These are phyloP conservation scores for Leptobrachium ailaonicum DNA, from an alignment of 2,113 vertebrate species.

Conservation along the genomic window DNA sequence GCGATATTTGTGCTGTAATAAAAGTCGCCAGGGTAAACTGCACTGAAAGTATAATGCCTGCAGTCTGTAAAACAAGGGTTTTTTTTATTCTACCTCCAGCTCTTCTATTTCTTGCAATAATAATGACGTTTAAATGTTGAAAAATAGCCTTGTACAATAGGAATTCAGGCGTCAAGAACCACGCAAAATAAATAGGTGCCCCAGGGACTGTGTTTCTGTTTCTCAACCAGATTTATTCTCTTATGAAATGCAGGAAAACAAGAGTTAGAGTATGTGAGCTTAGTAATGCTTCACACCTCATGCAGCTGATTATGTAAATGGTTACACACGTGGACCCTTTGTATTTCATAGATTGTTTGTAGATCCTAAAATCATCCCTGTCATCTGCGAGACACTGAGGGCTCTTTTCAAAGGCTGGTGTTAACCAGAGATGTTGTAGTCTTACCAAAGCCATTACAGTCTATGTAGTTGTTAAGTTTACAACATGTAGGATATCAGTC, in stretches of 20 bases:
- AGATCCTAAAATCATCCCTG: neutral
- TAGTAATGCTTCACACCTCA: neutral
- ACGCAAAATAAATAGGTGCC: neutral
- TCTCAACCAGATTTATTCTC: constrained; percentile 28
- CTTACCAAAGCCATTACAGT: too few relatives aligned
- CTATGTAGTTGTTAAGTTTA: too few relatives aligned
- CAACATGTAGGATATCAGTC: constrained; percentile 27
- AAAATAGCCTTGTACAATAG: constrained; percentile 4
- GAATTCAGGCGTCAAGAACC: neutral
- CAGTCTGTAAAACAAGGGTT: too few relatives aligned
- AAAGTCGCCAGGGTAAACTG: too few relatives aligned
- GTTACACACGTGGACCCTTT: neutral
- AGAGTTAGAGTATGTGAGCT: constrained; percentile 6
- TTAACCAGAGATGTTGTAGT: too few relatives aligned
- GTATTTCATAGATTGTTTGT: neutral
- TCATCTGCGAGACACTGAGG: neutral
- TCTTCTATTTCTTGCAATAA: too few relatives aligned
- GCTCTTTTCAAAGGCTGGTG: neutral
- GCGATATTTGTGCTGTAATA: too few relatives aligned
- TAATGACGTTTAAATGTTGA: too few relatives aligned
- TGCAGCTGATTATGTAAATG: constrained; percentile 17
- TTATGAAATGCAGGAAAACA: constrained; percentile 7
- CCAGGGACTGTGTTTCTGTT: constrained; percentile 7
- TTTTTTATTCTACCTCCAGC: too few relatives aligned
- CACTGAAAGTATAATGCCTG: too few relatives aligned